phyloP scores from a whole-genome alignment of 1,140 invertebrate species.

The Scylla paramamosain region DNA sequence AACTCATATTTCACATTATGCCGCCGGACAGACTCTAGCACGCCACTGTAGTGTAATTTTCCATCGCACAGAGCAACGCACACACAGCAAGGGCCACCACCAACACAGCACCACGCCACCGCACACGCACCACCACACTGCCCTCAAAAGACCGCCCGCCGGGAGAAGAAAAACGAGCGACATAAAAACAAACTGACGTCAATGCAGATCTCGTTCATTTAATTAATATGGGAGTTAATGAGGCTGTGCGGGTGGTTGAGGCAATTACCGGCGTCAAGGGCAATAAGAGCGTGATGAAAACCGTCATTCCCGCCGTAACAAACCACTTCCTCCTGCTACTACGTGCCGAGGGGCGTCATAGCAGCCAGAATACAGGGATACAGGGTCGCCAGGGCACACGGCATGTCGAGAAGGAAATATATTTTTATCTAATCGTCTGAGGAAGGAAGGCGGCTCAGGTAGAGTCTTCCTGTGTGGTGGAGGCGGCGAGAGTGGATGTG shows the following conservation, averaged over 20 bases:
- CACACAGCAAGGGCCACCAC: not conserved
- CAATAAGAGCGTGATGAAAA: not conserved
- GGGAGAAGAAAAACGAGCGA: not conserved
- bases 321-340: not conserved
- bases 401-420: not conserved
- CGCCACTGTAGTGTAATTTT: too few species aligned
- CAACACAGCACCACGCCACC: too few species aligned
- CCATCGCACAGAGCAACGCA: not conserved
- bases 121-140: too few species aligned
- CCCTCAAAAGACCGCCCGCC: too few species aligned
- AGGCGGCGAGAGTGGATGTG: not conserved
- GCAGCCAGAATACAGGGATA: not conserved
- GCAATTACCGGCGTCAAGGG: not conserved
- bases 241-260: not conserved
- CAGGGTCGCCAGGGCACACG: not conserved
- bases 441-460: not conserved
- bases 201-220: slow-evolving; percentile 9
- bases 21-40: not conserved
- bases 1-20: not conserved
- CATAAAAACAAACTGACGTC: not conserved
- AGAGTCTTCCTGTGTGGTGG: not conserved
- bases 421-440: not conserved
- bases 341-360: not conserved
- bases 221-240: slow-evolving; percentile 15
- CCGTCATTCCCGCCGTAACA: not conserved